Percentiles rank a stretch among this genome's conserved stretches.
These are phyloP conservation scores for Cochlearius cochlearius DNA, from an alignment of 2,113 vertebrate species.

Conservation along the genomic window DNA sequence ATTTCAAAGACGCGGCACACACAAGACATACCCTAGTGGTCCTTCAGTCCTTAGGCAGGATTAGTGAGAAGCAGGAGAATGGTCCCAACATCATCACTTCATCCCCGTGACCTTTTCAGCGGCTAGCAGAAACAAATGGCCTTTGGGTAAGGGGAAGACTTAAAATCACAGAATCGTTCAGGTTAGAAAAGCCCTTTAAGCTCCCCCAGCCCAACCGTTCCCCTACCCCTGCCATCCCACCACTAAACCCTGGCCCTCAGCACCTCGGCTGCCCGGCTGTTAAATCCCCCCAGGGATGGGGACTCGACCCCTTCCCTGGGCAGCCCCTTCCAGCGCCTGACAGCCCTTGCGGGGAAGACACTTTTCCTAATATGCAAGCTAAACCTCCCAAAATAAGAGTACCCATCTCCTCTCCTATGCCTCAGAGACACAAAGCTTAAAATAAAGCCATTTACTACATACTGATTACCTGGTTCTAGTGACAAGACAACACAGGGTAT, in stretches of 20 bases:
- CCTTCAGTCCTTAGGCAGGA: neutral
- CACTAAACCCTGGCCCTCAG: too few relatives aligned
- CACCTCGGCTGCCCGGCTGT: too few relatives aligned
- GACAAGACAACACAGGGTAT: fast-evolving
- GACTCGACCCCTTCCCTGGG: too few relatives aligned
- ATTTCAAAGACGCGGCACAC: fast-evolving
- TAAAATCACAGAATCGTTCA: neutral
- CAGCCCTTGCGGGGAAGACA: too few relatives aligned
- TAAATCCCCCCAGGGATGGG: too few relatives aligned
- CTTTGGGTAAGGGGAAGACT: neutral
- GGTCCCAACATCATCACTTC: neutral
- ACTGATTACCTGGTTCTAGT: neutral
- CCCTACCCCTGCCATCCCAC: too few relatives aligned
- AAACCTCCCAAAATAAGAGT: neutral
- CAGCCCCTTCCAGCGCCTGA: too few relatives aligned
- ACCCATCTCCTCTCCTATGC: neutral
- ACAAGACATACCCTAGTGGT: neutral
- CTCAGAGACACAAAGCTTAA: neutral
- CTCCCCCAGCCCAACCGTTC: too few relatives aligned
- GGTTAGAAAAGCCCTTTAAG: too few relatives aligned
- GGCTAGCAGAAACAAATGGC: neutral
- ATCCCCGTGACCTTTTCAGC: neutral
- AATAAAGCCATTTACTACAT: neutral
- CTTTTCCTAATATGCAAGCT: too few relatives aligned
- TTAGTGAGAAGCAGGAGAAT: neutral